phyloP scores from a whole-genome alignment of 1,140 invertebrate species.

The Cotesia vestalis region DNA sequence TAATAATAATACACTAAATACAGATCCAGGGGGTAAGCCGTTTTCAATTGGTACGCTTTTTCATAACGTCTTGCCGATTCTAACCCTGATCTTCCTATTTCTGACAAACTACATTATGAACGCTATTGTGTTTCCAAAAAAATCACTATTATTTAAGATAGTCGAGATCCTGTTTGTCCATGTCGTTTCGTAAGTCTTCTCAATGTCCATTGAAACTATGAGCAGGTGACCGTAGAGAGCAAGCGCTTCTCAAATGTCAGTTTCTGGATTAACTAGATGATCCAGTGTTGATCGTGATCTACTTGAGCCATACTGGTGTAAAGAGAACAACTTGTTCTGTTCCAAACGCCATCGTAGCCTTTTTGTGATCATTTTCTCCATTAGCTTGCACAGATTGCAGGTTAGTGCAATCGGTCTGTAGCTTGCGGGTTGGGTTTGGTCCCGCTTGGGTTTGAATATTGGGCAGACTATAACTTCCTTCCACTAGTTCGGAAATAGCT shows the following conservation, averaged over 20 bases:
- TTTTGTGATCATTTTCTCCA: conserved; percentile 29
- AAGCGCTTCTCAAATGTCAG: too few relatives aligned
- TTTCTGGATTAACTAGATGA: too few relatives aligned
- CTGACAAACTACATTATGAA: not conserved
- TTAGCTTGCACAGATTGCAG: conserved; percentile 23
- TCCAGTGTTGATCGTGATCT: too few relatives aligned
- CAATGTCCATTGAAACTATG: too few relatives aligned
- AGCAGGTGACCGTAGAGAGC: too few relatives aligned
- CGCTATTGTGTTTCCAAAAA: not conserved
- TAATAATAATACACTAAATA: not conserved
- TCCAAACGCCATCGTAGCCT: conserved; percentile 20
- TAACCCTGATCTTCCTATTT: not conserved
- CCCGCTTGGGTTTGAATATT: too few relatives aligned
- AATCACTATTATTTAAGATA: not conserved
- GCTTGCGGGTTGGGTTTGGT: too few relatives aligned
- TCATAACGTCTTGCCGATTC: not conserved
- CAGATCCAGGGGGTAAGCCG: not conserved
- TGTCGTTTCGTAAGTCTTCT: too few relatives aligned
- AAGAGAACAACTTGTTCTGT: not conserved
- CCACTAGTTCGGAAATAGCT: too few relatives aligned
- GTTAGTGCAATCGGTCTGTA: conserved; percentile 9
- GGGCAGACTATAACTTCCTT: too few relatives aligned
- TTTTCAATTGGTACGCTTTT: not conserved
- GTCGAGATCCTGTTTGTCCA: too few relatives aligned
- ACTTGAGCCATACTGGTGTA: too few relatives aligned